Evolutionary conservation across 2,888 invertebrate genomes (phyloP), one percentile per base, ranked within the genome.

Genomic region (Parnassius smintheus): DNA sequence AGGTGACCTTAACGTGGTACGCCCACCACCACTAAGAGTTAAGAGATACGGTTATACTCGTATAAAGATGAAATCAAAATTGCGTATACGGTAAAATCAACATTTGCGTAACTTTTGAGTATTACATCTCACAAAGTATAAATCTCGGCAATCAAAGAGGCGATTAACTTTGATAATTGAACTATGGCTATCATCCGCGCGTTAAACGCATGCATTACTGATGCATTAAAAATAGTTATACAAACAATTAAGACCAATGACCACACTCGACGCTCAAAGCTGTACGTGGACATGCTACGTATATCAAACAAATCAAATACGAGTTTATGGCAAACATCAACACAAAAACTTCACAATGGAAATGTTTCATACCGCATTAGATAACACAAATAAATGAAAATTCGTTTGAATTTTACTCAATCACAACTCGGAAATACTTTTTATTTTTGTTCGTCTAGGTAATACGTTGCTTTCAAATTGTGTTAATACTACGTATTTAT

Each of bases 291-390:
- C 48, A 13, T 18, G 48, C 22, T 42, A 50, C 56, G 53, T 59
- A 62, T 50, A 54, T 62, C 62, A 62, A 62, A 62, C 53, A 58
- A 53, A 54, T 42, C 41, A 54, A 58, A 58, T 62, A 49, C 42
- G 42, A 42, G 50, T 58, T 44, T 22, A 18, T 48, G 46, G 48
- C 58, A 62, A 44, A 62, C 62, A 57, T 57, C 52, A 58, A 51
- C 61, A 61, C 55, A 50, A 4, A 42, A 48, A 56, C 41, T 22
- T 57, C 56, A 57, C 61, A 62, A 62, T 62, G 57, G 56, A 62
- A 56, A 57, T 62, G 61, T 62, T 62, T 57, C 61, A 62, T 62
- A 56, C 52, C 52, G 52, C 52, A 62, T 62, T 62, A 62, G 48
- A 48, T 22, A 62, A 57, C 35, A 57, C 53, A 57, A 62, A 62